Evolutionary conservation across 2,113 vertebrate species (phyloP).

Genomic region (Paradoxurus hermaphroditus): DNA sequence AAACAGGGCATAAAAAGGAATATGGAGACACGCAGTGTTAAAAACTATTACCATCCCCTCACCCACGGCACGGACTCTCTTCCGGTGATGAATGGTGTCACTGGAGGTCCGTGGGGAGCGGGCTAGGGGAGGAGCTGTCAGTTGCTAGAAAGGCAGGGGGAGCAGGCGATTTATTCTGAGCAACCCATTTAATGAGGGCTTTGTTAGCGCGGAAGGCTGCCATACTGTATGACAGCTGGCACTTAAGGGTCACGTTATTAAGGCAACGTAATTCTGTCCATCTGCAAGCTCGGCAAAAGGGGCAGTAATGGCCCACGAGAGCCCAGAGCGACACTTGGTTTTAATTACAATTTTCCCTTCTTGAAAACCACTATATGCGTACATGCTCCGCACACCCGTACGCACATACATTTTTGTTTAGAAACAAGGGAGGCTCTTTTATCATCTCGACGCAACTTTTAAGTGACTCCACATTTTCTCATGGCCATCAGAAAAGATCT

Average conservation of each 20-base stretch:
- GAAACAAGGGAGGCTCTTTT: not conserved
- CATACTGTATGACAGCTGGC: slow-evolving; percentile 6
- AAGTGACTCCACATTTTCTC: not conserved
- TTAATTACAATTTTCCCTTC: slow-evolving; percentile 36
- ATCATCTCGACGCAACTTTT: not conserved
- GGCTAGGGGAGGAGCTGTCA: not conserved
- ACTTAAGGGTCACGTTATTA: slow-evolving; percentile 50
- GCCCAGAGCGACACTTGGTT: slow-evolving; percentile 49
- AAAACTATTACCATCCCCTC: slow-evolving; percentile 47
- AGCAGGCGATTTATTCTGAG: slow-evolving; percentile 42
- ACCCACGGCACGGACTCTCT: not conserved
- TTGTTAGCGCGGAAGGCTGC: slow-evolving; percentile 26
- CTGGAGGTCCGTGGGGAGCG: not conserved
- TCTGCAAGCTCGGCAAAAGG: not conserved
- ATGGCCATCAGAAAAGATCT: not conserved
- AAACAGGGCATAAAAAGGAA: slow-evolving; percentile 67
- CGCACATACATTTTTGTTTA: not conserved
- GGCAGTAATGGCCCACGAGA: slow-evolving; percentile 15
- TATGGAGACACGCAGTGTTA: slow-evolving; percentile 39
- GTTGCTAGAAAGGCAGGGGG: not conserved
- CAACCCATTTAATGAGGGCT: slow-evolving; percentile 46
- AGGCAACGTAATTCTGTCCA: slow-evolving; percentile 44
- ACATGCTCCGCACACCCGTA: not conserved
- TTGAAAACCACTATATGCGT: not conserved
- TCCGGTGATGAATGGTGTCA: slow-evolving; percentile 20